Percentiles rank a stretch among this genome's conserved stretches.
Conservation (phyloP, 2,797 vertebrate species). For the Danio jaintianensis region DNA sequence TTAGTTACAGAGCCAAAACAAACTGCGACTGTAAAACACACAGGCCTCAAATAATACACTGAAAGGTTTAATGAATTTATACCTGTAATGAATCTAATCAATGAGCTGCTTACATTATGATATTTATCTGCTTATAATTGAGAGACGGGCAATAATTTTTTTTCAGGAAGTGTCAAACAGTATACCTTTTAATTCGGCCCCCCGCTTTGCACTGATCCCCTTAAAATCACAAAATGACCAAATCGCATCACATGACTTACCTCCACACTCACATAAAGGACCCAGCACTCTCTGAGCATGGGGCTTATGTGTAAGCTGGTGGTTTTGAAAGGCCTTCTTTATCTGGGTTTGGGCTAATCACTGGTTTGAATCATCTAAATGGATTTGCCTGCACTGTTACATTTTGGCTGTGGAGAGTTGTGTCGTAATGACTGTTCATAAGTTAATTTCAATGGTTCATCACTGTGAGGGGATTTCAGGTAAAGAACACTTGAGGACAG, state of each 20-base stretch:
- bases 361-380: conserved; percentile 67
- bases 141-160: background rate
- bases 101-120: background rate
- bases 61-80: too few species aligned
- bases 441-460: conserved; percentile 71
- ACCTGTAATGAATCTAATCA: background rate
- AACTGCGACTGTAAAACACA: background rate
- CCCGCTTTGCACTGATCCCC: conserved; percentile 36
- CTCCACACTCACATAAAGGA: conserved; percentile 38
- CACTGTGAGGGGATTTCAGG: conserved; percentile 65
- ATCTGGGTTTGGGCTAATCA: conserved; percentile 70
- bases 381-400: conserved; percentile 55
- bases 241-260: conserved; percentile 49
- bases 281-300: conserved; percentile 43
- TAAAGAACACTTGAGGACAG: conserved; percentile 51
- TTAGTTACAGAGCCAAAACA: conserved; percentile 32
- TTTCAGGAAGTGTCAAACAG: background rate
- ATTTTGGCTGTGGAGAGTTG: conserved; percentile 64
- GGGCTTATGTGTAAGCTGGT: conserved; percentile 66
- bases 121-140: background rate
- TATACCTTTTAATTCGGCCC: conserved; percentile 8
- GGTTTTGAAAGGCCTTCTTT: conserved; percentile 68
- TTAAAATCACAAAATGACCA: conserved; percentile 49
- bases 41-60: background rate
- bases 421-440: conserved; percentile 60